These are phyloP conservation scores for Plestiodon gilberti DNA, from an alignment of 2,113 vertebrate species.

Conservation along the genomic window DNA sequence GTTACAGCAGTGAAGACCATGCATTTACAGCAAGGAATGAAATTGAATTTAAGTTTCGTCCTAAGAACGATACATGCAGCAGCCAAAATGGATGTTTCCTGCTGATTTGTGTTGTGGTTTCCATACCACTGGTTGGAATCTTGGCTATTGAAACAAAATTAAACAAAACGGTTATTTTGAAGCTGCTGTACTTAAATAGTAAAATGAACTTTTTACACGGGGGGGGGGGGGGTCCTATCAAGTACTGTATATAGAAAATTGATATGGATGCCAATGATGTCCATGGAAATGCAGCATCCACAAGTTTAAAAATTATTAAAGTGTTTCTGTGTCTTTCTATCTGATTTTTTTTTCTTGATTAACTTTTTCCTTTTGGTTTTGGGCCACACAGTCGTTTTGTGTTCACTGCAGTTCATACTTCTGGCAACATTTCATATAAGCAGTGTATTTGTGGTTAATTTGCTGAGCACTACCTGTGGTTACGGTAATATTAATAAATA, in stretches of 20 bases:
- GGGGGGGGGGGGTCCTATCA: constrained; percentile 60
- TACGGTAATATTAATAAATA: constrained; percentile 75
- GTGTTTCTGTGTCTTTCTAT: constrained; percentile 67
- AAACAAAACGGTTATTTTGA: constrained; percentile 26
- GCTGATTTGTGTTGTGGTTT: constrained; percentile 36
- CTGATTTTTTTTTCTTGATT: constrained; percentile 57
- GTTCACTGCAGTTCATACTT: constrained; percentile 69
- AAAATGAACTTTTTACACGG: constrained; percentile 54
- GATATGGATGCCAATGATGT: not conserved
- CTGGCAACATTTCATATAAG: constrained; percentile 78
- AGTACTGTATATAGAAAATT: constrained; percentile 61
- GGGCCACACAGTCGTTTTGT: constrained; percentile 56
- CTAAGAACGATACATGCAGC: not conserved
- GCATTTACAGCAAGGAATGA: not conserved
- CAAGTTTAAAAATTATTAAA: constrained; percentile 67
- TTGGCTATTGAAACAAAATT: constrained; percentile 1
- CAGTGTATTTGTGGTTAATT: constrained; percentile 79
- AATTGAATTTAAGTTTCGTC: constrained; percentile 13
- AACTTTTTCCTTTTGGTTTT: constrained; percentile 58
- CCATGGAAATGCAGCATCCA: constrained; percentile 61
- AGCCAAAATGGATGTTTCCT: constrained; percentile 36
- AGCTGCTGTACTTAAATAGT: constrained; percentile 54
- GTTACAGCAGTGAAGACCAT: constrained; percentile 7
- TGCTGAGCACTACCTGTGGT: constrained; percentile 74
- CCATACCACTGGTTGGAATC: constrained; percentile 41